Conservation (phyloP, 2,113 vertebrate species). For the Cyanoliseus patagonus region DNA sequence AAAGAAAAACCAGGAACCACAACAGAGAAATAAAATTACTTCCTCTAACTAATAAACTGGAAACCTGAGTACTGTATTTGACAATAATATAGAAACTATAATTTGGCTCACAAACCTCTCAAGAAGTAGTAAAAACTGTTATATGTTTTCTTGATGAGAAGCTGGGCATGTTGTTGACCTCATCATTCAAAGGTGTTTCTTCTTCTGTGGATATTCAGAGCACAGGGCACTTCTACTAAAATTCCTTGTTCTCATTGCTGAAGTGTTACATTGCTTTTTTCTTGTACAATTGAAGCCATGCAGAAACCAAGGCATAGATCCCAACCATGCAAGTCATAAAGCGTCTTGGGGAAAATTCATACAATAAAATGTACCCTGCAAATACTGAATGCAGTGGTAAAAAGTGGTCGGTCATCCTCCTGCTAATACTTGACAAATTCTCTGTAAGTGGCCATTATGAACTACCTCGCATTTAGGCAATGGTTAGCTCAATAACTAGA, state of each 20-base stretch:
- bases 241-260: slow-evolving; percentile 8
- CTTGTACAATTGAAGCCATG: neutral
- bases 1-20: neutral
- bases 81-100: slow-evolving; percentile 42
- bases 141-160: slow-evolving; percentile 25
- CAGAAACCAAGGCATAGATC: neutral
- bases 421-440: neutral
- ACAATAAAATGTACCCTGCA: neutral
- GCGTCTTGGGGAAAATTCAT: neutral
- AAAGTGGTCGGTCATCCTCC: neutral
- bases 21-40: slow-evolving; percentile 45
- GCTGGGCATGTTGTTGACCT: slow-evolving; percentile 49
- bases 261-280: slow-evolving; percentile 11
- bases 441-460: neutral
- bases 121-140: slow-evolving; percentile 44
- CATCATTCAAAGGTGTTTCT: slow-evolving; percentile 1
- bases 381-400: neutral
- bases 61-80: slow-evolving; percentile 26
- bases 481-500: neutral
- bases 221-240: neutral
- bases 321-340: neutral
- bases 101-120: slow-evolving; percentile 67
- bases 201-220: slow-evolving; percentile 7
- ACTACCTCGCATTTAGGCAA: neutral
- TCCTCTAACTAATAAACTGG: slow-evolving; percentile 34